These are phyloP conservation scores for Paralichthys olivaceus DNA, from an alignment of 2,113 vertebrate species.

Conservation along the genomic window DNA sequence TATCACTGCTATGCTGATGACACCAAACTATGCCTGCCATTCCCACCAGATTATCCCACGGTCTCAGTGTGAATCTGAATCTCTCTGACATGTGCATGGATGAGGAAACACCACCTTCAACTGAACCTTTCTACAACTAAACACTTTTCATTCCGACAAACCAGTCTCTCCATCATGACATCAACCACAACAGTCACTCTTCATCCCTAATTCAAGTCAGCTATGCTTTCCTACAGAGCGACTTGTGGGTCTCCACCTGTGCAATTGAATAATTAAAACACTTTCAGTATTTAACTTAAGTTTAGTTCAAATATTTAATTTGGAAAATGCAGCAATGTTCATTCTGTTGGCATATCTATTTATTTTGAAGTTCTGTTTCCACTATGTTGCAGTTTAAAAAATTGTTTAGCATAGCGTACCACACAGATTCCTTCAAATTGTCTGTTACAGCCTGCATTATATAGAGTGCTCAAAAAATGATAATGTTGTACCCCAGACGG, in stretches of 20 bases:
- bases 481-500: background rate
- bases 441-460: background rate
- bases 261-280: background rate
- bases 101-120: background rate
- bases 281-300: background rate
- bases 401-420: too few species aligned
- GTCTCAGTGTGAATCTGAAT: background rate
- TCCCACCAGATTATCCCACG: background rate
- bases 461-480: background rate
- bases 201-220: background rate
- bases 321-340: background rate
- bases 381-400: background rate
- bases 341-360: background rate
- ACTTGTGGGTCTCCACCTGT: background rate
- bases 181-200: background rate
- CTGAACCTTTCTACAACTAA: background rate
- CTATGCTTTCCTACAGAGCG: too few species aligned
- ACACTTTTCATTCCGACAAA: background rate
- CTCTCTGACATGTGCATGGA: background rate
- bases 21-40: background rate
- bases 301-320: background rate
- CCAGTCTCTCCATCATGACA: background rate
- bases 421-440: too few species aligned
- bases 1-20: background rate
- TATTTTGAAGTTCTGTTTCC: too few species aligned